Percentiles rank a stretch among this genome's conserved stretches.
Conservation (phyloP, 2,113 vertebrate genomes). For the Erythrocercus mccallii region DNA sequence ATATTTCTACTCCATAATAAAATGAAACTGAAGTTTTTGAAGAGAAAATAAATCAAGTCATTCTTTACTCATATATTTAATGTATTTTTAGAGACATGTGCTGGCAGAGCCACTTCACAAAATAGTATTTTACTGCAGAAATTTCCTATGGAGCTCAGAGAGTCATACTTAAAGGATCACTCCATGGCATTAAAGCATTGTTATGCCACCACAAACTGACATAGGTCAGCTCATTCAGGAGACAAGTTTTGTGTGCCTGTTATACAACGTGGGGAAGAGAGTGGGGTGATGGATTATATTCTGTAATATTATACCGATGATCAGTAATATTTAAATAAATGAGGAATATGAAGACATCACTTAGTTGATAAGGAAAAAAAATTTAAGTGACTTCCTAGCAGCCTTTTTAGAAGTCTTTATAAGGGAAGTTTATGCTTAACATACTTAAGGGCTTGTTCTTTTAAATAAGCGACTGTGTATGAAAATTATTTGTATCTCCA, state of each 20-base stretch:
- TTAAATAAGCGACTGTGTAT: fast-evolving
- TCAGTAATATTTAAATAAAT: neutral
- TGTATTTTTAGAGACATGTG: constrained; percentile 9
- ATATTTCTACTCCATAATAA: constrained; percentile 25
- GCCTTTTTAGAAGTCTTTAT: neutral
- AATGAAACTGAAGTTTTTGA: constrained; percentile 2
- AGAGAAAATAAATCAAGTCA: neutral
- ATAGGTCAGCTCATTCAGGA: neutral
- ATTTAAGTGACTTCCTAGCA: neutral
- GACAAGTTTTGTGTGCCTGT: neutral
- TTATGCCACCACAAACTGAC: neutral
- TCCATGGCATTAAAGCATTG: neutral
- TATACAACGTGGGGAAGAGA: neutral
- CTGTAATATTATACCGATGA: neutral
- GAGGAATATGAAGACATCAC: neutral
- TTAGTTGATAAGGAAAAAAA: neutral
- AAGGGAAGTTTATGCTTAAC: neutral
- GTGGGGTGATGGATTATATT: neutral
- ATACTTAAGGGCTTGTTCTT: neutral
- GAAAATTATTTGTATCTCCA: neutral
- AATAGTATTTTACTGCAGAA: neutral
- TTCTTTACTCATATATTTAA: constrained; percentile 10
- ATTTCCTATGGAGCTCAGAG: neutral
- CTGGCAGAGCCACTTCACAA: neutral
- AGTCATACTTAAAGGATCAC: neutral